Evolutionary conservation across 2,113 vertebrate species (phyloP).

Genomic region (Typhlomys cinereus): DNA sequence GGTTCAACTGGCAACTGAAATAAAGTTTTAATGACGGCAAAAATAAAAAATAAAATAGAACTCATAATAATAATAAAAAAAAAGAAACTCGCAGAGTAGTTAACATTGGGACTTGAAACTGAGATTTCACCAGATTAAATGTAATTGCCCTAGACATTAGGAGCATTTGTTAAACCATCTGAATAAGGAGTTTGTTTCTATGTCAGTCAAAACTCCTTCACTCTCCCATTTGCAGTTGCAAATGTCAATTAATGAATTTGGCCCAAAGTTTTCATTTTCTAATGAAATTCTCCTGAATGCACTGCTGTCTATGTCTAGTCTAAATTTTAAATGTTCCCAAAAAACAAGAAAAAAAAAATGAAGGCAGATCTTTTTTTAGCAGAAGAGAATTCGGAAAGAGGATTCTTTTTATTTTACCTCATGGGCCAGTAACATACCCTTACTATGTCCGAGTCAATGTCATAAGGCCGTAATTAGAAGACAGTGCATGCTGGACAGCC

Average conservation of each 20-base stretch:
- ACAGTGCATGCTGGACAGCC: background rate
- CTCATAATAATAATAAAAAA: too few relatives aligned
- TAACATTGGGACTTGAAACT: conserved; percentile 16
- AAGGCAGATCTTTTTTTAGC: background rate
- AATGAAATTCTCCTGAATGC: conserved; percentile 23
- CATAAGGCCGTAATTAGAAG: background rate
- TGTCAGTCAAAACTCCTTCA: conserved; percentile 33
- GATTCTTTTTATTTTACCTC: background rate
- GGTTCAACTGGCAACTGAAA: too few relatives aligned
- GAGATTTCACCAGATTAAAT: conserved; percentile 26
- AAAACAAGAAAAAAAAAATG: conserved; percentile 52
- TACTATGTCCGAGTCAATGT: background rate
- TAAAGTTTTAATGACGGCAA: too few relatives aligned
- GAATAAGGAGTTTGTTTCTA: conserved; percentile 47
- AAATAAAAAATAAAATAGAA: too few relatives aligned
- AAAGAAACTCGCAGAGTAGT: background rate
- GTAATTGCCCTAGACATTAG: background rate
- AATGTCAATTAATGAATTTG: conserved; percentile 53
- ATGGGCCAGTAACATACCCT: background rate
- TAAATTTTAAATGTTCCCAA: conserved; percentile 32
- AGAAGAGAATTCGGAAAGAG: background rate
- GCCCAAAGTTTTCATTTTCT: background rate
- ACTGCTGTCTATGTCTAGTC: background rate
- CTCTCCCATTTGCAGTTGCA: conserved; percentile 17
- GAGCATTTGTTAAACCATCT: conserved; percentile 23